A percentile compares a stretch with the other conserved stretches of the same genome.
Evolutionary conservation across 2,888 invertebrate genomes (phyloP).

Genomic region (Nymphalis urticae): DNA sequence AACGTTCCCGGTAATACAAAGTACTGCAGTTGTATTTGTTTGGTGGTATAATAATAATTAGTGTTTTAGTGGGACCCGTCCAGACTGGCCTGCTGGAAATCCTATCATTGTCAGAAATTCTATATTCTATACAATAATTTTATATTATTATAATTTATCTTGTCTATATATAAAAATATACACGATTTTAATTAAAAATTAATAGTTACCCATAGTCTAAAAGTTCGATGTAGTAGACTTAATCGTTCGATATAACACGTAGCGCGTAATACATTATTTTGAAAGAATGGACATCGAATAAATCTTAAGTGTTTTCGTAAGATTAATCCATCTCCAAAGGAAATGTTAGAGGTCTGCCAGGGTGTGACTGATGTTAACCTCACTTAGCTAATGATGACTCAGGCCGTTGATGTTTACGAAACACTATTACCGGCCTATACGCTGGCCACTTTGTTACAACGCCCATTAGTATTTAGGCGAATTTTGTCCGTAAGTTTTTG

Average conservation of each 20-base stretch:
- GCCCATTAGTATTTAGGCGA: constrained; percentile 24
- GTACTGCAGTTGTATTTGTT: too few relatives aligned
- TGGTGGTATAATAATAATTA: too few relatives aligned
- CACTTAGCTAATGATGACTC: constrained; percentile 38
- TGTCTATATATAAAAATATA: too few relatives aligned
- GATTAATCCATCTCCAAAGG: constrained; percentile 40
- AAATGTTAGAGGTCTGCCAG: constrained; percentile 38
- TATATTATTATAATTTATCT: too few relatives aligned
- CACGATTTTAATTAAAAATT: too few relatives aligned
- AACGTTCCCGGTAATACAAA: too few relatives aligned
- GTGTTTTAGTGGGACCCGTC: too few relatives aligned
- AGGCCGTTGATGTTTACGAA: constrained; percentile 30
- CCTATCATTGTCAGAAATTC: too few relatives aligned
- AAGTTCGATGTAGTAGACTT: background rate
- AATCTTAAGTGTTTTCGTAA: constrained; percentile 40
- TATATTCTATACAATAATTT: too few relatives aligned
- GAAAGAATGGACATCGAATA: constrained; percentile 34
- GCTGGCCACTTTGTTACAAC: constrained; percentile 31
- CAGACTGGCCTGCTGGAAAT: too few relatives aligned
- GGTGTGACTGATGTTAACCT: constrained; percentile 40
- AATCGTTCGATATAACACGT: constrained; percentile 6
- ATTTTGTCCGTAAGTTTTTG: constrained; percentile 12
- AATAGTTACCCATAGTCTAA: background rate
- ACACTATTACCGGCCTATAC: constrained; percentile 31
- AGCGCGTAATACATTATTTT: constrained; percentile 23